Base-by-base conservation (phyloP, 2,888 invertebrate species). In the Ectemnius continuus region DNA sequence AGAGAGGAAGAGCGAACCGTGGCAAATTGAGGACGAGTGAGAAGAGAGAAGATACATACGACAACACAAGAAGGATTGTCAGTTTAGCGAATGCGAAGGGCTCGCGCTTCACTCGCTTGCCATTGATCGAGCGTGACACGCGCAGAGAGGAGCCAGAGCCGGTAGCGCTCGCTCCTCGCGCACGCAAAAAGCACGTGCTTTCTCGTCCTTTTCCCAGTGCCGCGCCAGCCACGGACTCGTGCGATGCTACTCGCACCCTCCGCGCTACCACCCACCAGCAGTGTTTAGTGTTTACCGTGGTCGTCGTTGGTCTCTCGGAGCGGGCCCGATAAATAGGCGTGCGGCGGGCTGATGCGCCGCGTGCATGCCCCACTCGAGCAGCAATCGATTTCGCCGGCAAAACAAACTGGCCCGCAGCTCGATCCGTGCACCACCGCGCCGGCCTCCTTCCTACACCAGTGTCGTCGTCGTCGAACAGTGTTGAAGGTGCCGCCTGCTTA, bases 121-220 rank as follows among this genome's bases (percentile, higher is more conserved):
- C 52, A 52, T 52, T 52, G 52, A 52, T 52, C 52, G 52, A 52
- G 52, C 52, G 52, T 52, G 52, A 52, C 52, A 52, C 52, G 52
- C 52, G 52, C 52, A 36, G 36, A 36, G 36, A 11, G 8, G 16
- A 5, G n/a, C 4, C 4, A 13, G 48, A 8, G 16, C 52, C 52
- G 16, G 52, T 16, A 36, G 52, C 13, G 52, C 48, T 48, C n/a
- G 47, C 13, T 16, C 4, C n/a, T 52, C 8, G 8, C 8, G 8
- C 52, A 52, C 52, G 52, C 52, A 52, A 52, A 52, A 52, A 52
- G 52, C 52, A 52, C 52, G 52, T 52, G 52, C 16, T 36, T 36
- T 36, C 36, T 36, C 36, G 52, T 52, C 52, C 52, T 52, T 52
- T 52, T 52, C 52, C 46, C 45, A 16, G 26, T 26, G 58, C 20